A percentile compares a stretch with the other conserved stretches of the same genome.
Evolutionary conservation across 2,888 invertebrate genomes (phyloP).

Genomic region (Taphrorychus bicolor): DNA sequence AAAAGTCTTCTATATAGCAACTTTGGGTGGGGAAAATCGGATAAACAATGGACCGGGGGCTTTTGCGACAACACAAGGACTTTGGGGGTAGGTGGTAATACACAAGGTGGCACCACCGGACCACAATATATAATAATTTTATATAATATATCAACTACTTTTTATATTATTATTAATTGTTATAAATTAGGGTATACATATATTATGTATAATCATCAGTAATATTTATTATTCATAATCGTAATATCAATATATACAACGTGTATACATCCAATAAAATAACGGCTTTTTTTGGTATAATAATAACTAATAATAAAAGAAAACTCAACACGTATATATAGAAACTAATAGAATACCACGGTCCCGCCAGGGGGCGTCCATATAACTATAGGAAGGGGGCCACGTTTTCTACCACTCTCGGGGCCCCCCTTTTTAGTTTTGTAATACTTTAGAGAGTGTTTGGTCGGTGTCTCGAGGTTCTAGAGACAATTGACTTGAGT

Average conservation of each 20-base stretch:
- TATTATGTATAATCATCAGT: constrained; percentile 48
- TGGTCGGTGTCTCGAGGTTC: constrained; percentile 16
- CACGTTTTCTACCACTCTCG: neutral
- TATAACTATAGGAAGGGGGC: constrained; percentile 51
- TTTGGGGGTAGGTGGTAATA: constrained; percentile 56
- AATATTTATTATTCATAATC: constrained; percentile 43
- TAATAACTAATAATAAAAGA: constrained; percentile 1
- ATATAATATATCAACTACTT: constrained; percentile 55
- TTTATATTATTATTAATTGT: constrained; percentile 49
- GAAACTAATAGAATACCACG: constrained; percentile 32
- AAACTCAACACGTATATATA: constrained; percentile 24
- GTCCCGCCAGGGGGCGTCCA: constrained; percentile 54
- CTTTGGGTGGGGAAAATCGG: constrained; percentile 40
- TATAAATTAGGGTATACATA: constrained; percentile 58
- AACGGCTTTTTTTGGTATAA: constrained; percentile 51
- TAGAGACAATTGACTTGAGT: constrained; percentile 3
- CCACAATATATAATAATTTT: constrained; percentile 49
- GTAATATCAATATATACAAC: constrained; percentile 60
- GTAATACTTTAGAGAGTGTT: constrained; percentile 34
- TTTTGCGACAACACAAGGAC: constrained; percentile 58
- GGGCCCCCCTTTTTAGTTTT: too few species aligned
- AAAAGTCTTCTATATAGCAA: too few species aligned
- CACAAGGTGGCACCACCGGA: constrained; percentile 58
- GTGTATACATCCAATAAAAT: constrained; percentile 60
- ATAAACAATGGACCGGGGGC: constrained; percentile 51